Evolutionary conservation across 1,140 invertebrate species (phyloP), one percentile per base, ranked within the genome.

Genomic region (Prorops nasuta): DNA sequence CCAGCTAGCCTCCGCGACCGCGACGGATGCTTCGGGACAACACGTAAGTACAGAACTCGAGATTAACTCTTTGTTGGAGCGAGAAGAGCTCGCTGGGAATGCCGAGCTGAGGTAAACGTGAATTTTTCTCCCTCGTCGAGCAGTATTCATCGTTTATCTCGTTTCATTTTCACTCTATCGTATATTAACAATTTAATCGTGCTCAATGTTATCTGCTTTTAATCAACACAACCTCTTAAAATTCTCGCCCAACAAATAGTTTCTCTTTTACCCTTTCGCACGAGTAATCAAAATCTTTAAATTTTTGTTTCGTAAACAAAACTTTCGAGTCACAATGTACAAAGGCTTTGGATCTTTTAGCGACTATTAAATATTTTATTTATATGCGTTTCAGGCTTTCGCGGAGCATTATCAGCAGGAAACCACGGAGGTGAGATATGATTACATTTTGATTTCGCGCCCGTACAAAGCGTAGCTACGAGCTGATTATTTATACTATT

Each of bases 381-480:
- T 56, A 66, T 65, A 45, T 61, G 22, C 56, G 56, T 67, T 65
- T 54, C 62, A 63, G 55, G 44, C 54, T 31, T 51, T 36, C 49
- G 50, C 48, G 42, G 63, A 67, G 38, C 60, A 60, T 42, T 72
- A 74, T 69, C 65, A 72, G 56, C 67, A 67, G 70, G 70, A 71
- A 67, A 68, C 64, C 51, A 60, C 58, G 49, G 67, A 71, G 69
- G 66, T 74, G 56, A 74, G 70, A 69, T 71, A 69, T 28, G n/a
- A n/a, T n/a, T n/a, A n/a, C n/a, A n/a, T n/a, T n/a, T n/a, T n/a
- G n/a, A n/a, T n/a, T n/a, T n/a, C n/a, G n/a, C n/a, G n/a, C n/a
- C n/a, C n/a, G n/a, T n/a, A n/a, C n/a, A n/a, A n/a, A n/a, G n/a
- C n/a, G n/a, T n/a, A n/a, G n/a, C n/a, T n/a, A n/a, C 53, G 56